Percentiles rank a stretch among this genome's conserved stretches.
Evolutionary conservation across 2,113 vertebrate genomes (phyloP).

Genomic region (Mixornis gularis): DNA sequence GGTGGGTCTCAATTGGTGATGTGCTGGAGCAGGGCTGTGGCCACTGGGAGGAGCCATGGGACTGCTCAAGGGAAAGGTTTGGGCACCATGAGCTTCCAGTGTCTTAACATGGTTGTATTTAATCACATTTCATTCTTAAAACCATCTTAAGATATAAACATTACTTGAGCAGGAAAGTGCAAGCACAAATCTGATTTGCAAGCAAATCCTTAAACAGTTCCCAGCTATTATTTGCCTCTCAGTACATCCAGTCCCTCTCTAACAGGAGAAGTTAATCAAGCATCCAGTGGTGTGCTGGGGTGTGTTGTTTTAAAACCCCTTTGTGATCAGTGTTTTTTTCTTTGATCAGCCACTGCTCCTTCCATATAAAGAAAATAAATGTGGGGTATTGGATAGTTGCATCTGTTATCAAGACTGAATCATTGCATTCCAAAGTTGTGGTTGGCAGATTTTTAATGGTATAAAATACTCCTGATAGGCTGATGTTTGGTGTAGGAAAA

Average conservation of each 20-base stretch:
- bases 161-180: background rate
- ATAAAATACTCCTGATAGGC: background rate
- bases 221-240: background rate
- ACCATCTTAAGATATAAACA: background rate
- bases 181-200: background rate
- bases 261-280: background rate
- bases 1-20: background rate
- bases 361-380: background rate
- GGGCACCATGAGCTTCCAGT: background rate
- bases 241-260: background rate
- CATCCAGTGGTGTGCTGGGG: background rate
- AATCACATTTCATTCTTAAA: background rate
- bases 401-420: background rate
- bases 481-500: background rate
- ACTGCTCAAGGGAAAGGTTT: background rate
- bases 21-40: background rate
- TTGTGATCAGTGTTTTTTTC: background rate
- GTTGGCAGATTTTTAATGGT: background rate
- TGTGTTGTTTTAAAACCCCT: background rate
- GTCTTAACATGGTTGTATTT: background rate
- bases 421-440: background rate
- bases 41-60: slow-evolving; percentile 42
- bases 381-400: background rate
- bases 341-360: background rate
- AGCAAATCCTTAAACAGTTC: background rate